Conservation (phyloP, 2,113 vertebrate species). For the Gadus macrocephalus region DNA sequence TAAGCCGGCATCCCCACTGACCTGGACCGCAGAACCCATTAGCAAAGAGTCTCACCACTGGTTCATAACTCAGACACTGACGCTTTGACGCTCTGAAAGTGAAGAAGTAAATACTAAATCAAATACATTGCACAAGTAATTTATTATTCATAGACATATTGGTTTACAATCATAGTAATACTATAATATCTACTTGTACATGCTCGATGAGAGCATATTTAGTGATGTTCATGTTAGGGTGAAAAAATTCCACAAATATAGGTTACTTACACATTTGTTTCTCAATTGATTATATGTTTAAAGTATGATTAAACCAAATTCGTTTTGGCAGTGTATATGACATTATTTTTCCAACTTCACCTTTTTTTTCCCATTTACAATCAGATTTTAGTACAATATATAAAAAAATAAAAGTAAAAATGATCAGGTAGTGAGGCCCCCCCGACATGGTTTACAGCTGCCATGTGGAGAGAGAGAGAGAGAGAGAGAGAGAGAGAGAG, state of each 20-base stretch:
- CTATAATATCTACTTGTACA: conserved; percentile 56
- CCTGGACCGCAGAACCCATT: background rate
- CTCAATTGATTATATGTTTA: conserved; percentile 52
- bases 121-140: conserved; percentile 58
- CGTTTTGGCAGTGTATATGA: conserved; percentile 62
- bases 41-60: background rate
- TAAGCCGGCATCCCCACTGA: conserved; percentile 20
- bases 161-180: conserved; percentile 64
- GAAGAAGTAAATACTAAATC: background rate
- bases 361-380: conserved; percentile 31
- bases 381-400: conserved; percentile 35
- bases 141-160: conserved; percentile 67
- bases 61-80: background rate
- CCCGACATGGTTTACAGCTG: conserved; percentile 37
- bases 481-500: background rate
- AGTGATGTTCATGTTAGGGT: conserved; percentile 46
- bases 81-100: no score
- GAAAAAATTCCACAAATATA: conserved; percentile 56
- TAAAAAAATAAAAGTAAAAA: conserved; percentile 25
- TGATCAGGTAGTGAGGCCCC: conserved; percentile 52
- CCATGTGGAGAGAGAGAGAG: conserved; percentile 15
- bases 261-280: conserved; percentile 29
- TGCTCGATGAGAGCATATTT: conserved; percentile 49
- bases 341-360: conserved; percentile 34
- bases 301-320: conserved; percentile 64